phyloP scores from a whole-genome alignment of 1,140 invertebrate species.

The Lordiphosa stackelbergi region DNA sequence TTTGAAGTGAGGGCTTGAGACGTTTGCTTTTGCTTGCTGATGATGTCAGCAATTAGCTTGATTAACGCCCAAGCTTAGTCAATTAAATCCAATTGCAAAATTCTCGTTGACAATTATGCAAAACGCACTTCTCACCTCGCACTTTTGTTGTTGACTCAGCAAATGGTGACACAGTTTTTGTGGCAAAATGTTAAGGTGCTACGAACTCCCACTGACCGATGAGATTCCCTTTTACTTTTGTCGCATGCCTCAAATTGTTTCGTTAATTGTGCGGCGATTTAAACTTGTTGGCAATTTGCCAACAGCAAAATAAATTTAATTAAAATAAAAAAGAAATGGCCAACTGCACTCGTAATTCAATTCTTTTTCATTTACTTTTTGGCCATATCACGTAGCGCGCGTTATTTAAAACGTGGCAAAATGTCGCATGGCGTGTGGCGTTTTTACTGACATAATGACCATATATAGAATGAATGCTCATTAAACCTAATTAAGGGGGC shows the following conservation, averaged over 20 bases:
- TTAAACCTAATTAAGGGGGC: too few relatives aligned
- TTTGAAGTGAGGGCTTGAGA: slow-evolving; percentile 19
- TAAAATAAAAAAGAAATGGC: slow-evolving; percentile 21
- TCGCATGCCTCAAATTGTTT: slow-evolving; percentile 30
- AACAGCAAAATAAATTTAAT: slow-evolving; percentile 18
- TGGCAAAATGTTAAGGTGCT: slow-evolving; percentile 44
- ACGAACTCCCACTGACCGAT: slow-evolving; percentile 42
- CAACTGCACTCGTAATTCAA: slow-evolving; percentile 18
- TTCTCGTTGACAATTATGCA: slow-evolving; percentile 36
- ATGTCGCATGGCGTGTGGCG: slow-evolving; percentile 13
- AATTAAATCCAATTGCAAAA: slow-evolving; percentile 47
- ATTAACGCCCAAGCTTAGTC: slow-evolving; percentile 49
- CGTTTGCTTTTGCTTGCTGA: slow-evolving; percentile 14
- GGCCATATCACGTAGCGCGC: slow-evolving; percentile 8
- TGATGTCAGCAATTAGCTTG: slow-evolving; percentile 56
- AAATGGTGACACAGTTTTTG: slow-evolving; percentile 21
- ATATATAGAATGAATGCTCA: too few relatives aligned
- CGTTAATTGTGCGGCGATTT: slow-evolving; percentile 31
- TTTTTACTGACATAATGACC: slow-evolving; percentile 8
- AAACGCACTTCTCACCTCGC: slow-evolving; percentile 35
- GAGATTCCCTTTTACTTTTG: slow-evolving; percentile 11
- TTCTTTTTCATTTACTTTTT: slow-evolving; percentile 13
- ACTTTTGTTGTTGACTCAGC: slow-evolving; percentile 6
- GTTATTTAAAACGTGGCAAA: slow-evolving; percentile 3
- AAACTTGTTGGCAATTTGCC: slow-evolving; percentile 32